Evolutionary conservation across 1,140 invertebrate genomes (phyloP), one percentile per base, ranked within the genome.

Genomic region (Meloidogyne exigua): DNA sequence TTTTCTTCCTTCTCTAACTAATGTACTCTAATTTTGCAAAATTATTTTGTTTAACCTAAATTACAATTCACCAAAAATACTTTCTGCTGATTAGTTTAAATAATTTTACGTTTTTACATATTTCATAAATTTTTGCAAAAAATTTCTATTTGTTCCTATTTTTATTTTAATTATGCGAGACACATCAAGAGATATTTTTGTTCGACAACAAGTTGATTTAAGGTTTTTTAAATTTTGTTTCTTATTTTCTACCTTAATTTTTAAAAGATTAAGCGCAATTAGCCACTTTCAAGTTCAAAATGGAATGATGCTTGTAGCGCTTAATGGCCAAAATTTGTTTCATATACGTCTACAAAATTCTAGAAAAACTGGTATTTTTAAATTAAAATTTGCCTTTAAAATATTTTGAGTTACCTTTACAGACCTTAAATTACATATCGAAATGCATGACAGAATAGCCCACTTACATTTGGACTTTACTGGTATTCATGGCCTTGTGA

Each of bases 281-380:
- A 77, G 82, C 18, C 79, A 80, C 68, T 68, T 75, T 21, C 28
- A 36, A n/a, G 80, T 80, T 15, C 72, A 80, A 39, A 80, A 80
- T 79, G 80, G 67, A 36, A 23, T 82, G 36, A 82, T 80, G 76
- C 68, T 80, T n/a, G 23, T 80, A 13, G 79, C 39, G 13, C 62
- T 65, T 10, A 65, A 76, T 25, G 67, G 80, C 13, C 81, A 74
- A 25, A 57, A 23, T n/a, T 15, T 80, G 7, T 69, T 67, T 10
- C 80, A 82, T 21, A 81, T 80, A 39, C 80, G 79, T 11, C 3
- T 80, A 23, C 79, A 82, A 28, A 80, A 63, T 65, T 72, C 23
- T 4, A 62, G 69, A 21, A 44, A 44, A 13, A 80, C 76, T 64
- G 66, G 79, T 80, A 42, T 12, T n/a, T n/a, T n/a, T n/a, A 80